phyloP scores from a whole-genome alignment of 2,113 vertebrate species.

The Hippocampus guttulatus region DNA sequence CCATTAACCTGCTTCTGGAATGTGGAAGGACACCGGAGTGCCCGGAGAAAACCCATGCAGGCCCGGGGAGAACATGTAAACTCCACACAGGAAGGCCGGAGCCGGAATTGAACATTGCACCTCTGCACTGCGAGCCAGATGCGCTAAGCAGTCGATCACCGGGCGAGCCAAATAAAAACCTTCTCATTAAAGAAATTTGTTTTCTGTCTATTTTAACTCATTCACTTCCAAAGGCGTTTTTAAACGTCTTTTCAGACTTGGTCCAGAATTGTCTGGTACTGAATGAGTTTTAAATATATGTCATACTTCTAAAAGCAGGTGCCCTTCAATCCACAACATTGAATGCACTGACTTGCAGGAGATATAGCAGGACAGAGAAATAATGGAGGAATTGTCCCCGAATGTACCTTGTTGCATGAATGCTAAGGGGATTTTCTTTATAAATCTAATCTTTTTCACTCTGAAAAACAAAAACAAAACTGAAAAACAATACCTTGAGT shows the following conservation, averaged over 20 bases:
- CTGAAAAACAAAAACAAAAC: conserved; percentile 44
- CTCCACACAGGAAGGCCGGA: no score
- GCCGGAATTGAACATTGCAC: no score
- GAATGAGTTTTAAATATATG: background rate
- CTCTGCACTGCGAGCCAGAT: no score
- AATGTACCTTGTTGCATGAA: conserved; percentile 36
- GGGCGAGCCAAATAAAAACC: no score
- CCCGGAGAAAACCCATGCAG: no score
- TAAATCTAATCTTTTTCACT: conserved; percentile 42
- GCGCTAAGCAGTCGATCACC: no score
- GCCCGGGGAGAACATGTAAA: no score
- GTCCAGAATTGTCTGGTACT: no score
- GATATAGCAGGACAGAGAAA: conserved; percentile 25
- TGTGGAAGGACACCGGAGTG: no score
- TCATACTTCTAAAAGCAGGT: background rate
- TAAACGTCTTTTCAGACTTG: no score
- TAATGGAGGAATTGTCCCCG: conserved; percentile 33
- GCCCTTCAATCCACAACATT: background rate
- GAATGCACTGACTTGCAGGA: background rate
- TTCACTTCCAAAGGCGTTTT: no score
- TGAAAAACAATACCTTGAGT: conserved; percentile 27
- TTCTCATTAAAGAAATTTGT: background rate
- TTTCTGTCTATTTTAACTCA: background rate
- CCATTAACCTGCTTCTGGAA: no score
- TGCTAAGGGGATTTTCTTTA: conserved; percentile 42